These are phyloP conservation scores for Yponomeuta cagnagella DNA, from an alignment of 2,888 invertebrate genomes.

Conservation along the genomic window DNA sequence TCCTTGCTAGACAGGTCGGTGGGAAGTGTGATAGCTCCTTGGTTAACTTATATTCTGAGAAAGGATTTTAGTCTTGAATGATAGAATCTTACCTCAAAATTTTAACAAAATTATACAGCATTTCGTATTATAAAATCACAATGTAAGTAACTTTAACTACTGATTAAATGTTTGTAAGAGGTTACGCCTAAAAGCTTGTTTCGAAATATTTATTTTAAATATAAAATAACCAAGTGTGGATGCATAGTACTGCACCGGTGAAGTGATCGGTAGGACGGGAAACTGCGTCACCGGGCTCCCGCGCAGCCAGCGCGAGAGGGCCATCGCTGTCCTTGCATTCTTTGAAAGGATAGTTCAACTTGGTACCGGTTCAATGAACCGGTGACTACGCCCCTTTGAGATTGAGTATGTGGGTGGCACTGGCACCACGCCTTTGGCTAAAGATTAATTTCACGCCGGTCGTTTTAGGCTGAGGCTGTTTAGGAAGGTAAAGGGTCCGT, in stretches of 20 bases:
- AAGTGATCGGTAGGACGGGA: constrained; percentile 16
- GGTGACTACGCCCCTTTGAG: constrained; percentile 4
- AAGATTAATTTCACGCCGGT: not conserved
- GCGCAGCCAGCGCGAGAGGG: constrained; percentile 30
- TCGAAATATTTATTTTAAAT: constrained; percentile 44
- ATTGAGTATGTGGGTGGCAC: constrained; percentile 1
- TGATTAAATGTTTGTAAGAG: constrained; percentile 15
- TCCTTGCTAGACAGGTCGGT: not conserved
- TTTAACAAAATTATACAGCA: not conserved
- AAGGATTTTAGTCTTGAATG: too few relatives aligned
- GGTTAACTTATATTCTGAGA: too few relatives aligned
- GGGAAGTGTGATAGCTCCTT: not conserved
- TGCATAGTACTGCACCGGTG: constrained; percentile 21
- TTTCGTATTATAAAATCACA: not conserved
- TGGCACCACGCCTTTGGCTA: not conserved
- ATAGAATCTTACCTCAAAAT: too few relatives aligned
- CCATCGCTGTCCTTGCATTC: constrained; percentile 68
- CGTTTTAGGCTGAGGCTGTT: not conserved
- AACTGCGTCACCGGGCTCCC: constrained; percentile 22
- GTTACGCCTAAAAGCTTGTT: constrained; percentile 44
- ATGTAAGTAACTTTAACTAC: not conserved
- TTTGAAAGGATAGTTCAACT: constrained; percentile 53
- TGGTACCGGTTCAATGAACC: constrained; percentile 66
- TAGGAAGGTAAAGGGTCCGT: not conserved
- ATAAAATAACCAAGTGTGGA: constrained; percentile 35